phyloP scores from a whole-genome alignment of 2,113 vertebrate genomes.

The Ginglymostoma cirratum region DNA sequence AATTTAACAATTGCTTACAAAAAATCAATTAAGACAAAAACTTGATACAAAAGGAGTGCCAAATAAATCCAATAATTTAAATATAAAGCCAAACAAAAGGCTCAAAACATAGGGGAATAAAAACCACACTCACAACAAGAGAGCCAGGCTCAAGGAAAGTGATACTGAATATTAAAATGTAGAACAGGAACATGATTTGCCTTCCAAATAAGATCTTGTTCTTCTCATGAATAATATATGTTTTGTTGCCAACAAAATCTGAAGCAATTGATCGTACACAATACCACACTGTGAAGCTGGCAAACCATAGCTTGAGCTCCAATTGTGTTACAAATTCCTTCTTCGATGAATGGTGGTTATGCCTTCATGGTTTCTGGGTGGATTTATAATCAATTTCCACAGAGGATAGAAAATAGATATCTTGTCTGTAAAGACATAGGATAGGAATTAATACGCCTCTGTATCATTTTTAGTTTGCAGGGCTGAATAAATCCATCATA shows the following conservation, averaged over 20 bases:
- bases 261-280: background rate
- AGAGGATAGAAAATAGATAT: conserved; percentile 2
- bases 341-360: background rate
- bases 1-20: background rate
- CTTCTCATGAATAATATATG: background rate
- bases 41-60: background rate
- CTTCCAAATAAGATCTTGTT: background rate
- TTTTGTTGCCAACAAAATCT: background rate
- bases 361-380: background rate
- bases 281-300: background rate
- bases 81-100: background rate
- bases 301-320: background rate
- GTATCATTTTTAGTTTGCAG: background rate
- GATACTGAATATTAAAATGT: background rate
- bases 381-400: conserved; percentile 23
- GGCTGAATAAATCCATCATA: background rate
- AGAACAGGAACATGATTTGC: background rate
- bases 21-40: background rate
- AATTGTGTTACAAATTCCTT: background rate
- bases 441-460: background rate
- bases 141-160: background rate
- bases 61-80: background rate
- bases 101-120: background rate
- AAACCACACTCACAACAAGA: background rate
- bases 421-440: background rate